Base-by-base conservation (phyloP, 2,797 vertebrate genomes). In the Lates japonicus region DNA sequence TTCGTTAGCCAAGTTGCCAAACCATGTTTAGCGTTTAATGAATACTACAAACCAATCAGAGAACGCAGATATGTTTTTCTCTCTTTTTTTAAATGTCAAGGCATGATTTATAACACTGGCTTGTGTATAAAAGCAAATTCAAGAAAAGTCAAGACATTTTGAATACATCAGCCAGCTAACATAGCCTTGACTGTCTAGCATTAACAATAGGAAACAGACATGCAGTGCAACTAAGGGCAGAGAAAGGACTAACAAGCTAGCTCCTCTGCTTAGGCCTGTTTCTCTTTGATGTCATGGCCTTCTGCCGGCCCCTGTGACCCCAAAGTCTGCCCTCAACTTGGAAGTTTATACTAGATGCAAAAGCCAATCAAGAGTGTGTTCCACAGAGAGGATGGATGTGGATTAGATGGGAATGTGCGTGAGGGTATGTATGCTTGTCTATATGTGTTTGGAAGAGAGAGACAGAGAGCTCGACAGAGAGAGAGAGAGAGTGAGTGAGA, bases 341-440 rank as follows among this genome's bases (percentile, higher is more conserved):
- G 74, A 91, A 84, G 91, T 90, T 93, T 91, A 90, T 60, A 83
- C 76, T 68, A 81, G 72, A 83, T 75, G 76, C 64, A 84, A 81
- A n/a, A 84, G 88, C 76, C 83, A 82, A 87, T 72, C 77, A 68
- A 35, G n/a, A n/a, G 71, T 51, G 35, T 57, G 81, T 71, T 77
- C 54, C 46, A 46, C 57, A 37, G 25, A 85, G 76, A 82, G 84
- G 83, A 83, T 86, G 79, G 76, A 75, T 80, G 85, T 85, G 89
- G 87, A 90, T 92, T 87, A 90, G 62, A 77, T 3, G 83, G 80
- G 85, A 87, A 88, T 88, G 87, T 60, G 61, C 60, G 33, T 54
- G 31, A 76, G 54, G 6, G 55, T 58, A 65, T 22, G 54, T 71
- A 22, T 16, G 44, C 22, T 63, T 49, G 48, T 70, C 51, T 52